Base-by-base conservation (phyloP, 2,797 vertebrate species). In the Scolopax bukidnonensis region DNA sequence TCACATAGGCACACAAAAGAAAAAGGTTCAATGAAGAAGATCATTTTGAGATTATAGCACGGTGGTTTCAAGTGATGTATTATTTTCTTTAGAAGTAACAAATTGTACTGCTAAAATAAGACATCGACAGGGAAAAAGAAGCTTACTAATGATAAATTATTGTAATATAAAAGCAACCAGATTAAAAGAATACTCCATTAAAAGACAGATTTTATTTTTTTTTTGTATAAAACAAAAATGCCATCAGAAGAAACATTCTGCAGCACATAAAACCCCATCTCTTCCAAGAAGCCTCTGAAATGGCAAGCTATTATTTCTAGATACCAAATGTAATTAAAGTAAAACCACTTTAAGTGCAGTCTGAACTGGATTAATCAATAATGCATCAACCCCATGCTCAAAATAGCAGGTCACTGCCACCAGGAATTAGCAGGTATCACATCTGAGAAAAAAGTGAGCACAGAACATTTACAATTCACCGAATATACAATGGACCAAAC, bases 331-430 rank as follows among this genome's bases (percentile, higher is more conserved):
- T 91, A 93, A 91, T 89, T 93, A 80, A 93, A 93, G 56, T 70
- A 88, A 67, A 94, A 90, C 86, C 71, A 84, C 63, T 85, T 83
- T 61, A 96, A 91, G 70, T 51, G 84, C 89, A 84, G 59, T 73
- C 74, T 84, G 75, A 87, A 0, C 6, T 73, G 54, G 28, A 68
- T 81, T 84, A 84, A 96, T 96, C 92, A 97, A 97, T 95, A 93
- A 96, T 79, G 78, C 51, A 97, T 95, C 75, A 94, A 78, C n/a
- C 27, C 40, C 33, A 50, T 38, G 51, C 88, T 87, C 79, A 92
- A 92, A 96, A 95, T 89, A 95, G 95, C 60, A 93, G 68, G 77
- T 53, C 59, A 76, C 32, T 77, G 53, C 82, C 92, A 95, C 86
- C 1, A 0, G 67, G 75, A 75, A 95, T 93, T 96, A 96, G 70